phyloP scores from a whole-genome alignment of 2,113 vertebrate genomes.

The Genyomyrus donnyi region DNA sequence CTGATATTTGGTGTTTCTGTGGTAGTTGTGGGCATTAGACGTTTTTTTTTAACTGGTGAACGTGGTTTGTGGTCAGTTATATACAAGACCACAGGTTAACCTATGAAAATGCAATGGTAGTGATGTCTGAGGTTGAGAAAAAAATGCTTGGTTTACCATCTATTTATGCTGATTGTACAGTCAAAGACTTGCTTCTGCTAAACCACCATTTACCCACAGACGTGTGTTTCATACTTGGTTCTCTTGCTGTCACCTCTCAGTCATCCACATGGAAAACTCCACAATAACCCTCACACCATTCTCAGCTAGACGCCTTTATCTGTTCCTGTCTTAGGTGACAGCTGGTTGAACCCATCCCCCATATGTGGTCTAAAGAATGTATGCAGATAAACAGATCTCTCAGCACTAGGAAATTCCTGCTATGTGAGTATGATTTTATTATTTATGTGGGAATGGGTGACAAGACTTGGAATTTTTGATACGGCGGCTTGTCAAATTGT shows the following conservation, averaged over 20 bases:
- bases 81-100: slow-evolving; percentile 12
- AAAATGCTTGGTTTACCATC: slow-evolving; percentile 8
- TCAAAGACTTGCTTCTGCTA: slow-evolving; percentile 26
- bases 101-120: not conserved
- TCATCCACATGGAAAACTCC: slow-evolving; percentile 27
- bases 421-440: slow-evolving; percentile 2
- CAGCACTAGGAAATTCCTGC: not conserved
- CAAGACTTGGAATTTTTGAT: not conserved
- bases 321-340: not conserved
- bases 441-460: slow-evolving; percentile 2
- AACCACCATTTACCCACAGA: slow-evolving; percentile 11
- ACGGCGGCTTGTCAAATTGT: not conserved
- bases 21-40: not conserved
- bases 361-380: not conserved
- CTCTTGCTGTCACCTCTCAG: not conserved
- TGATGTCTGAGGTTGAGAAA: not conserved
- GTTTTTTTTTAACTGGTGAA: not conserved
- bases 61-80: not conserved
- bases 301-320: not conserved
- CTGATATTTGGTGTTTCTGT: not conserved
- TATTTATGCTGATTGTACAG: slow-evolving; percentile 17
- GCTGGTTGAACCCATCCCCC: not conserved
- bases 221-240: not conserved
- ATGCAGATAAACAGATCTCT: not conserved
- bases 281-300: slow-evolving; percentile 4